A percentile compares a stretch with the other conserved stretches of the same genome.
These are phyloP conservation scores for Drosophila diplacantha DNA, from an alignment of 2,888 invertebrate species.

Conservation along the genomic window DNA sequence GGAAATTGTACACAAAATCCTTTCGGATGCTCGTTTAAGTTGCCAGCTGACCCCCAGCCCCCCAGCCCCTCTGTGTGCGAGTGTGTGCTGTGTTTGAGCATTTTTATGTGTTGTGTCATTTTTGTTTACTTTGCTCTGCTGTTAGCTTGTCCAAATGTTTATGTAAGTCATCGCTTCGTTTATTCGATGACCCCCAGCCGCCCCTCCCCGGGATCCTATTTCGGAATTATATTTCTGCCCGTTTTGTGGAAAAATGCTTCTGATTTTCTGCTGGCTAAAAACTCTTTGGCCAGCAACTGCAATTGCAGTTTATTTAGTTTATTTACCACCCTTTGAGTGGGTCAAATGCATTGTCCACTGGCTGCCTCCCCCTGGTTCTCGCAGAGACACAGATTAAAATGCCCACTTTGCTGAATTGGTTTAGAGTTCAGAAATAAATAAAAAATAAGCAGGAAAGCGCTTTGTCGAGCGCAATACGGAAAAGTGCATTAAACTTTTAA, in stretches of 20 bases:
- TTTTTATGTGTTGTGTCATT: constrained; percentile 73
- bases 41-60: constrained; percentile 40
- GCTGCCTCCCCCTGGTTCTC: constrained; percentile 9
- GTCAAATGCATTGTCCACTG: constrained; percentile 51
- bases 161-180: constrained; percentile 73
- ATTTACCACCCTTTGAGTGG: constrained; percentile 60
- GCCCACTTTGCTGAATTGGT: constrained; percentile 51
- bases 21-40: constrained; percentile 74
- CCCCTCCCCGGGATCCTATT: constrained; percentile 50
- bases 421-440: constrained; percentile 39
- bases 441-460: constrained; percentile 7
- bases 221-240: constrained; percentile 69
- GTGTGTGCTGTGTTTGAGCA: constrained; percentile 50
- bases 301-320: constrained; percentile 72
- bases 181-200: constrained; percentile 49
- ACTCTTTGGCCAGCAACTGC: constrained; percentile 68
- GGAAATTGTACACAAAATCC: constrained; percentile 78
- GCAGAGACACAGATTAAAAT: constrained; percentile 44
- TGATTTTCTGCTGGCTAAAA: constrained; percentile 67
- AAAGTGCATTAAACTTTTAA: constrained; percentile 42
- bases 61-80: neutral
- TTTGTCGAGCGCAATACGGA: constrained; percentile 42
- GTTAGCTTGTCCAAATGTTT: constrained; percentile 69
- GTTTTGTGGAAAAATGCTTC: constrained; percentile 60
- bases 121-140: constrained; percentile 66